Evolutionary conservation across 2,888 invertebrate species (phyloP).

Genomic region (Megalurothrips usitatus): DNA sequence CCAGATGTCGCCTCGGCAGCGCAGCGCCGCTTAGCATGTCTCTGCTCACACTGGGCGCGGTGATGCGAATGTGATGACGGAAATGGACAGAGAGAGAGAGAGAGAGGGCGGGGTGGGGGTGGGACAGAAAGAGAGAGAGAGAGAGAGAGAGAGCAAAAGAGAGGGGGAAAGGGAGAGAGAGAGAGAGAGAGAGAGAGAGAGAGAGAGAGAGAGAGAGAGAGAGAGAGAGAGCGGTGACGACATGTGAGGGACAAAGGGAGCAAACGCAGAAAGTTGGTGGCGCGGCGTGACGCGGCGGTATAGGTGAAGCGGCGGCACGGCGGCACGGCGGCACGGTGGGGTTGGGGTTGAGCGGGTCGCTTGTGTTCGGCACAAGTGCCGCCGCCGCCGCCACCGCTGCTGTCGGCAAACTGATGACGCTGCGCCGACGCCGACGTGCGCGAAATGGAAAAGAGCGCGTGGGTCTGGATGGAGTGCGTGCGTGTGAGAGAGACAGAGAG

Average conservation of each 20-base stretch:
- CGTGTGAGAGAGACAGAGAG: no score
- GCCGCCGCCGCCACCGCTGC: no score
- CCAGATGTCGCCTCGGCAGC: background rate
- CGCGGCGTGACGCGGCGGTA: no score
- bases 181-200: background rate
- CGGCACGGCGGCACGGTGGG: no score
- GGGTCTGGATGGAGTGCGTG: no score
- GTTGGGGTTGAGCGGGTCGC: no score
- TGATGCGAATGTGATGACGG: conserved; percentile 16
- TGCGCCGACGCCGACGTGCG: background rate
- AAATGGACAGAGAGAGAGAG: conserved; percentile 13
- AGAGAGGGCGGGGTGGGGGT: background rate
- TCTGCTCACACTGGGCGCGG: background rate
- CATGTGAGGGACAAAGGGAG: no score
- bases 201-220: background rate
- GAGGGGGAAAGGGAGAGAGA: background rate
- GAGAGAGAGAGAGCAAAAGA: background rate
- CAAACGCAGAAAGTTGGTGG: no score
- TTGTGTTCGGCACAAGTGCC: no score
- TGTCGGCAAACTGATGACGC: background rate
- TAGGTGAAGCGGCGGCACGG: no score
- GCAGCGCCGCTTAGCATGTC: background rate
- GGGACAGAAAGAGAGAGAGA: background rate
- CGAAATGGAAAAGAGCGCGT: background rate
- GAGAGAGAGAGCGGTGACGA: background rate